A percentile compares a stretch with the other conserved stretches of the same genome.
phyloP scores from a whole-genome alignment of 2,888 invertebrate species.

The Drosophila eohydei region DNA sequence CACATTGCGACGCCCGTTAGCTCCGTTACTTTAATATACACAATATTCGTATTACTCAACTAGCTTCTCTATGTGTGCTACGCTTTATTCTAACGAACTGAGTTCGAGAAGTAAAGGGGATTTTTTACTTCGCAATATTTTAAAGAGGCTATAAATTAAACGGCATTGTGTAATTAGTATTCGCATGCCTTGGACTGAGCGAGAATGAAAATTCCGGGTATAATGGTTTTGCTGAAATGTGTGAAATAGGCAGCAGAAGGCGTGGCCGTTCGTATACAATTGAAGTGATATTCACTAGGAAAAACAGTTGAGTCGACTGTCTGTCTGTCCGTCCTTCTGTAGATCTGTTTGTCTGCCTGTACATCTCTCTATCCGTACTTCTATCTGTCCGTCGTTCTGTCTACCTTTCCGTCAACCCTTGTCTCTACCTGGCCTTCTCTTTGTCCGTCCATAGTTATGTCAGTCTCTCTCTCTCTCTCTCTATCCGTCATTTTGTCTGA shows the following conservation, averaged over 20 bases:
- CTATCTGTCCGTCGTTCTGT: no score
- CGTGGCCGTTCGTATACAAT: no score
- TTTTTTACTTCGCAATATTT: neutral
- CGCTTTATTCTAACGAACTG: neutral
- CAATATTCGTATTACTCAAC: conserved; percentile 6
- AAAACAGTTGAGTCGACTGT: no score
- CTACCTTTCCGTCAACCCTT: no score
- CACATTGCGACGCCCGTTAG: conserved; percentile 1
- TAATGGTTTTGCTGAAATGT: neutral
- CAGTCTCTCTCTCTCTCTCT: no score
- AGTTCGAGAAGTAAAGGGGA: neutral
- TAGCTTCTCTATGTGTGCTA: conserved; percentile 6
- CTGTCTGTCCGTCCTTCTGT: no score
- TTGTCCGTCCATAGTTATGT: no score
- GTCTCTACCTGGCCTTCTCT: no score
- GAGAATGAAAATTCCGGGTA: neutral
- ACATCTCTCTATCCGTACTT: no score
- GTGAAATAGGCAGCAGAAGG: neutral
- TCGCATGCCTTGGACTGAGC: neutral
- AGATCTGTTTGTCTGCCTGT: no score
- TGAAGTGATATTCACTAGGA: no score
- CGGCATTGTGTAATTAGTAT: neutral
- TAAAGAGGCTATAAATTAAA: neutral
- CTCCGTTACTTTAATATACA: neutral
- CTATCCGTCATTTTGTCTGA: no score